Base-by-base conservation (phyloP, 1,140 invertebrate species). In the Teleopsis dalmanni region DNA sequence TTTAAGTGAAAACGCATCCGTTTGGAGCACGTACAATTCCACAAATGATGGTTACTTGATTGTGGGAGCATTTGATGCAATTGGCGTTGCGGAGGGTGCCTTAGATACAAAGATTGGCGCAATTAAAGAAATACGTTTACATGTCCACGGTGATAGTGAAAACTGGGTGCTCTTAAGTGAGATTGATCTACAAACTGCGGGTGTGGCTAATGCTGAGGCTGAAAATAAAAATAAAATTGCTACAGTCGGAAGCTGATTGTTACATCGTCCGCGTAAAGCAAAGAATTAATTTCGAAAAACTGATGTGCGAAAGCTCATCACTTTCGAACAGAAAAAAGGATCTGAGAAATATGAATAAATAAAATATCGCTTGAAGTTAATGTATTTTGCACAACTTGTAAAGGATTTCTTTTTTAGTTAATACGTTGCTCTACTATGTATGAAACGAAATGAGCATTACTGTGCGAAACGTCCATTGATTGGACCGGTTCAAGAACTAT, bases 111-210 rank as follows among this genome's bases (percentile, higher is more conserved):
- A 75, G 46, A 66, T 88, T 22, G 86, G 87, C 47, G 79, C 79
- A 52, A 75, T 95, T 42, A 72, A 77, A 37, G 76, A 80, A 41
- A 65, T 94, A 51, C 78, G 89, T 38, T 73, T 95, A 19, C 80
- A 79, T 46, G 82, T 93, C 26, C 83, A 87, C 51, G 81, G 78
- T 53, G 82, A 90, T 59, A 91, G 86, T 69, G 83, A 87, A 50
- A 88, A 88, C 68, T 95, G 91, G 91, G 87, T 85, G 1, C 87
- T 95, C 56, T 75, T 95, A 14, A 93, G 87, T 62, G 91, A 95
- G 80, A 67, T 67, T 33, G 64, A 67, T 29, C 51, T 67, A 84
- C 92, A 76, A 77, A 72, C 71, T 36, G 62, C 47, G 27, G 62
- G 45, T 33, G 58, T 59, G 14, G 45, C 23, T 11, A 62, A 57